phyloP scores from a whole-genome alignment of 2,113 vertebrate genomes.

The Maylandia zebra region DNA sequence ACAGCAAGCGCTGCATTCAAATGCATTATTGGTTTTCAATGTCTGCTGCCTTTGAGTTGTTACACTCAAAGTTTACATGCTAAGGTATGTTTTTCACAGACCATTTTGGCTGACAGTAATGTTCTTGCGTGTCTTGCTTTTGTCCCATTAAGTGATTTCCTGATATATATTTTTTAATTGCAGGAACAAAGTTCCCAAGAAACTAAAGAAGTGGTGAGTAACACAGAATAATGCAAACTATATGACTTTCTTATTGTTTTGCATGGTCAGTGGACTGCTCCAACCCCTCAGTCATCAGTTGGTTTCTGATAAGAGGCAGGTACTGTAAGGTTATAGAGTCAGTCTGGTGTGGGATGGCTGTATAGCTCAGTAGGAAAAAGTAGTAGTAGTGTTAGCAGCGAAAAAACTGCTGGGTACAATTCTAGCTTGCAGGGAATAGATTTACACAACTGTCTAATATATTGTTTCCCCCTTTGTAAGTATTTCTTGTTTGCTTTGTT shows the following conservation, averaged over 20 bases:
- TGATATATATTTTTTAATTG: not conserved
- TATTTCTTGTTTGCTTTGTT: not conserved
- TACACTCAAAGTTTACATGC: not conserved
- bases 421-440: not conserved
- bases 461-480: not conserved
- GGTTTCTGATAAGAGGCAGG: not conserved
- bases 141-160: not conserved
- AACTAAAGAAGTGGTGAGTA: constrained; percentile 62
- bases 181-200: constrained; percentile 61
- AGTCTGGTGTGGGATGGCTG: not conserved
- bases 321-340: not conserved
- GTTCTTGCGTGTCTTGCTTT: not conserved
- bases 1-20: not conserved
- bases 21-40: not conserved
- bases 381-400: not conserved
- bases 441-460: not conserved
- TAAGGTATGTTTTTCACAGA: not conserved
- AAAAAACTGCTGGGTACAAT: not conserved
- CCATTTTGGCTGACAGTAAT: not conserved
- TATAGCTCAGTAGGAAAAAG: not conserved
- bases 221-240: not conserved
- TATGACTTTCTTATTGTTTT: not conserved
- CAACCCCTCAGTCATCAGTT: not conserved
- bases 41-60: not conserved
- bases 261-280: not conserved